Base-by-base conservation (phyloP, 2,888 invertebrate species). In the Melinaea marsaeus region DNA sequence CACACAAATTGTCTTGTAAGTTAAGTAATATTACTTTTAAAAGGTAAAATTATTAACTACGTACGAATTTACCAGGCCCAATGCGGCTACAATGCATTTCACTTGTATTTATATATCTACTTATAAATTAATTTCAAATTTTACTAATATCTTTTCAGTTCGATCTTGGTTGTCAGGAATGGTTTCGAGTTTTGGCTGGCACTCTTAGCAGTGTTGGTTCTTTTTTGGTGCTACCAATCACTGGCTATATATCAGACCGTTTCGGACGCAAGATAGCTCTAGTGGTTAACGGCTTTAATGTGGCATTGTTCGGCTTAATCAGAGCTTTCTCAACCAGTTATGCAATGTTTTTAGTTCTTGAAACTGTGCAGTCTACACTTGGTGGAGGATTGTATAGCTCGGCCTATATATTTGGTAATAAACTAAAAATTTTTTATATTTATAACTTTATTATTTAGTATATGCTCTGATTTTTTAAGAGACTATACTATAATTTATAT, bases 181-280 rank as follows among this genome's bases (percentile, higher is more conserved):
- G 94, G 94, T 92, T 92, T 75, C 79, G 94, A 58, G 90, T 93
- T 0, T 73, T 94, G 68, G 92, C 94, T 13, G 94, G 94, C 3
- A 94, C 94, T 4, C 80, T 94, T 3, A 93, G 93, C 75, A 93
- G 92, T 72, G 75, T 92, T 57, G 94, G 94, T 11, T 93, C 93
- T 71, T 92, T 94, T 69, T 79, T 94, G 65, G 93, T 93, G 5
- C 83, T 93, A 68, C 92, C 93, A 1, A 78, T 93, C 48, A 91
- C 93, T 3, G 94, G 94, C 45, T 87, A 90, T 58, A 75, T 94
- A 51, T 94, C 94, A 2, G 94, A 94, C 79, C 92, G 86, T 62
- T 90, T 79, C 61, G 91, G 91, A 7, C 76, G 91, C 55, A 81
- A 86, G 51, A 77, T 80, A 34, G 76, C 86, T 13, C 74, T 90